These are phyloP conservation scores for Notechis scutatus DNA, from an alignment of 2,113 vertebrate genomes.

Conservation along the genomic window DNA sequence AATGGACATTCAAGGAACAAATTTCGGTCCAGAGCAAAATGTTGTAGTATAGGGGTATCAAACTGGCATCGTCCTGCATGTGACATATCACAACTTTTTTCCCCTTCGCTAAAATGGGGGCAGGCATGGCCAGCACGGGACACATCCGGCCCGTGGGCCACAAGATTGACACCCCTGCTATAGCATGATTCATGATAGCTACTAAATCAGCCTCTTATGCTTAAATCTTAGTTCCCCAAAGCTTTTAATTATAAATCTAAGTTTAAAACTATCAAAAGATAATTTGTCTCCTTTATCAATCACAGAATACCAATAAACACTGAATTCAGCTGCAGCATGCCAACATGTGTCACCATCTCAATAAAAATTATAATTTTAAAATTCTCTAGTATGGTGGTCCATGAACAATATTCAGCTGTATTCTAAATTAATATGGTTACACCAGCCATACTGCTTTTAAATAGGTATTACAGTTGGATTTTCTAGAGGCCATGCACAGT, in stretches of 20 bases:
- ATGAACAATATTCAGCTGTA: background rate
- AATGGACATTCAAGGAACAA: background rate
- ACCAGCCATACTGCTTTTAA: background rate
- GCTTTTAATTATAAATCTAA: background rate
- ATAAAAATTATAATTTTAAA: background rate
- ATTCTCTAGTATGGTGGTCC: background rate
- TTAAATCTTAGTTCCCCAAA: background rate
- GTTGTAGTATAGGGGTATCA: background rate
- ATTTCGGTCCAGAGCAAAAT: background rate
- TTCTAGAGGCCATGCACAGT: conserved; percentile 1
- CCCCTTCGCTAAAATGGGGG: too few relatives aligned
- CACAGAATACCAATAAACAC: background rate
- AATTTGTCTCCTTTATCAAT: conserved; percentile 3
- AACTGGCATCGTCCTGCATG: too few relatives aligned
- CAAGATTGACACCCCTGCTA: background rate
- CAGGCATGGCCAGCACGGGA: too few relatives aligned
- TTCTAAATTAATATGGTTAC: background rate
- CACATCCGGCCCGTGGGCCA: too few relatives aligned
- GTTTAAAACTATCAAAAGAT: background rate
- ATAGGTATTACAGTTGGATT: background rate
- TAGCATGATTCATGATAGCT: background rate
- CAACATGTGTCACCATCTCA: background rate
- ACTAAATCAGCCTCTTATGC: background rate
- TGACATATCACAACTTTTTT: too few relatives aligned
- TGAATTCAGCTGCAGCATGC: background rate